Evolutionary conservation across 2,888 invertebrate species (phyloP).

Genomic region (Abrostola tripartita): DNA sequence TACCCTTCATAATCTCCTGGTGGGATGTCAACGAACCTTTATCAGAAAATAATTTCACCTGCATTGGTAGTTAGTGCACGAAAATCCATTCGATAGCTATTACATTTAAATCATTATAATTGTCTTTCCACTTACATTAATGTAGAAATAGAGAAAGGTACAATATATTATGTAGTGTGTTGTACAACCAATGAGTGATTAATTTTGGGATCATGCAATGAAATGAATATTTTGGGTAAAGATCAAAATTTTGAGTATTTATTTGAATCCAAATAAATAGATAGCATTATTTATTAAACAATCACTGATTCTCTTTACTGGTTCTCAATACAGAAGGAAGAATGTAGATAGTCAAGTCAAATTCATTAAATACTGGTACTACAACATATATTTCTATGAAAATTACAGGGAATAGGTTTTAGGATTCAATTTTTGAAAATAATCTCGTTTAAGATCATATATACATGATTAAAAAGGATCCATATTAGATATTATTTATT

Average conservation of each 20-base stretch:
- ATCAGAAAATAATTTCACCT: constrained; percentile 50
- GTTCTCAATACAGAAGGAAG: neutral
- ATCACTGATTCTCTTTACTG: neutral
- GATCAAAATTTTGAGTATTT: neutral
- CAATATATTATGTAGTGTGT: constrained; percentile 39
- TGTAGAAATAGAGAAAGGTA: constrained; percentile 28
- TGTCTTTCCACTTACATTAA: constrained; percentile 74
- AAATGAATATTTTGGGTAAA: constrained; percentile 26
- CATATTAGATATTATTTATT: too few relatives aligned
- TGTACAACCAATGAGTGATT: constrained; percentile 46
- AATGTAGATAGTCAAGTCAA: neutral
- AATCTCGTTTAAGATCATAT: too few relatives aligned
- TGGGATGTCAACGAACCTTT: constrained; percentile 40
- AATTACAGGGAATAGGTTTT: neutral
- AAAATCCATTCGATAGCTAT: constrained; percentile 53
- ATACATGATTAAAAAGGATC: too few relatives aligned
- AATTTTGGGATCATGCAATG: constrained; percentile 51
- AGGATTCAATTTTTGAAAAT: neutral
- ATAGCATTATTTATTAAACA: neutral
- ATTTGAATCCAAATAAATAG: neutral
- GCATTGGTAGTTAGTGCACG: constrained; percentile 53
- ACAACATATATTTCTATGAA: neutral
- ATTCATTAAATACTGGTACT: neutral
- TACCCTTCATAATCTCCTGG: constrained; percentile 1
- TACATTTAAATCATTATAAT: constrained; percentile 57